Evolutionary conservation across 2,888 invertebrate species (phyloP).

Genomic region (Seira sanloemensis): DNA sequence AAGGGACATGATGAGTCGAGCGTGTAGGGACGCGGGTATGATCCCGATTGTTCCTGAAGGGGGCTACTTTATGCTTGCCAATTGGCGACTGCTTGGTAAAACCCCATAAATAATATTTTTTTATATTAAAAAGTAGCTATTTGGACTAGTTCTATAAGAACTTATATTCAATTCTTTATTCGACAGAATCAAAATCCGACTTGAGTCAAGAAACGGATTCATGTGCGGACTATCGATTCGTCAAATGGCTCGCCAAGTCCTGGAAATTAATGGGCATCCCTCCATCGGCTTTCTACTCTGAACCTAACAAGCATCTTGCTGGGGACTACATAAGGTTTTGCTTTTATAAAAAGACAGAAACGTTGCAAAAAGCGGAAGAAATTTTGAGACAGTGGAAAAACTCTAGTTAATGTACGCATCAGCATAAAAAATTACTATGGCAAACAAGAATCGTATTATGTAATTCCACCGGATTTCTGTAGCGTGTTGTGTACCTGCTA

Average conservation of each 20-base stretch:
- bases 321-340: constrained; percentile 79
- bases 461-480: too few relatives aligned
- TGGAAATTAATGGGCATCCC: constrained; percentile 85
- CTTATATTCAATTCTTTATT: background rate
- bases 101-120: background rate
- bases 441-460: too few relatives aligned
- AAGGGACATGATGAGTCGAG: constrained; percentile 87
- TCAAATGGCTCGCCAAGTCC: constrained; percentile 96
- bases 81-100: constrained; percentile 88
- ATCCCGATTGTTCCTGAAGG: constrained; percentile 93
- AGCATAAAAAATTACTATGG: too few relatives aligned
- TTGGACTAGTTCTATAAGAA: background rate
- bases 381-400: constrained; percentile 64
- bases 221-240: constrained; percentile 92
- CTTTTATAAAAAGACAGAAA: constrained; percentile 76
- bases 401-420: constrained; percentile 30
- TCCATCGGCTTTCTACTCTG: constrained; percentile 79
- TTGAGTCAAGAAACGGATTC: constrained; percentile 83
- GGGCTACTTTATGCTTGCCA: constrained; percentile 97
- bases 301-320: constrained; percentile 77
- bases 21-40: constrained; percentile 88
- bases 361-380: constrained; percentile 66
- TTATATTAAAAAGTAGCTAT: background rate
- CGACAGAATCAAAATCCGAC: constrained; percentile 82
- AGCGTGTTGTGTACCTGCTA: too few relatives aligned